Conservation (phyloP, 2,113 vertebrate genomes). For the Neodontobutis hainanensis region DNA sequence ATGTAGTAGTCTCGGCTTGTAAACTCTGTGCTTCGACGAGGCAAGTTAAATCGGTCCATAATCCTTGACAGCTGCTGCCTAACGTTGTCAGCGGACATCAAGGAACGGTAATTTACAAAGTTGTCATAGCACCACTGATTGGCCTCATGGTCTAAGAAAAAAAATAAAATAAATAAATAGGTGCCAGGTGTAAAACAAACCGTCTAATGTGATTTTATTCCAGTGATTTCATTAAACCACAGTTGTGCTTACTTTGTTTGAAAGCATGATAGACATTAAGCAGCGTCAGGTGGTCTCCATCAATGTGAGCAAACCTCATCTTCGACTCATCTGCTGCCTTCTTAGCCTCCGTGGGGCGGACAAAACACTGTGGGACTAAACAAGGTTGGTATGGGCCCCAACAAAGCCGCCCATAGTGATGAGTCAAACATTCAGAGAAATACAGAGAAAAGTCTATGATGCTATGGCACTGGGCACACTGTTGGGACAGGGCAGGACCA, state of each 20-base stretch:
- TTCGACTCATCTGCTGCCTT: constrained; percentile 99
- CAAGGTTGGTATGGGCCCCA: constrained; percentile 99
- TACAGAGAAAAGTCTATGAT: constrained; percentile 92
- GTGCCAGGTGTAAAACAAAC: neutral
- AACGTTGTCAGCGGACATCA: constrained; percentile 99
- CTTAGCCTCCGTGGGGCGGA: constrained; percentile 99
- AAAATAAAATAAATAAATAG: neutral
- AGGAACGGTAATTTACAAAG: constrained; percentile 99
- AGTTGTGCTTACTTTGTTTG: constrained; percentile 92
- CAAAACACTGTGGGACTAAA: constrained; percentile 99
- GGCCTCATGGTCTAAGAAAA: constrained; percentile 91
- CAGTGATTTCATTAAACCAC: neutral
- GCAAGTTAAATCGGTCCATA: constrained; percentile 99
- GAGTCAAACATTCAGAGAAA: constrained; percentile 98
- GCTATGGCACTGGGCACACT: constrained; percentile 90
- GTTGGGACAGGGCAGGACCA: constrained; percentile 82
- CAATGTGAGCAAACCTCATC: constrained; percentile 99
- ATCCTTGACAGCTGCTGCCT: constrained; percentile 98
- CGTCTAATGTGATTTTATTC: neutral
- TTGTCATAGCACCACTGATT: constrained; percentile 99
- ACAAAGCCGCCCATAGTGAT: constrained; percentile 99
- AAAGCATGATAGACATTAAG: constrained; percentile 99
- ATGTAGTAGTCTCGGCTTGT: constrained; percentile 99
- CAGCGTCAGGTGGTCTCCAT: constrained; percentile 99
- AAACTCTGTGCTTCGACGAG: constrained; percentile 97